Evolutionary conservation across 2,113 vertebrate species (phyloP), one percentile per base, ranked within the genome.

Genomic region (Oncorhynchus masou): DNA sequence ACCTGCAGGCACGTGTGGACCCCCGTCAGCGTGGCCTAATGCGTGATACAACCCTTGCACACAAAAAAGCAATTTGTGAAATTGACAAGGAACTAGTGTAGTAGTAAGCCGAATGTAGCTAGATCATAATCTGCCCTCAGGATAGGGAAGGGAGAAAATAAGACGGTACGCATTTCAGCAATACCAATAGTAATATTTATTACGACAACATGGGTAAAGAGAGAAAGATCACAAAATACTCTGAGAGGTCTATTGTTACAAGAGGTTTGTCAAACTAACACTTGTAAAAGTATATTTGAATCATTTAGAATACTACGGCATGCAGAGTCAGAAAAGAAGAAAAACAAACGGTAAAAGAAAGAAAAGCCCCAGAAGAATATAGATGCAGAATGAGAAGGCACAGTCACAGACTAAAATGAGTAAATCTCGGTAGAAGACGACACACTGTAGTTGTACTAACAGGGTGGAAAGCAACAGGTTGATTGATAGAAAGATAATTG

Each of bases 121-220:
- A 75, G 57, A 74, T 81, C 62, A 68, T 76, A 83, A 79, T 72
- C 62, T 27, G 34, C 48, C 80, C 68, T 75, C 87, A 93, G 91
- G 69, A 78, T 75, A 81, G 82, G 80, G 71, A 79, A 83, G 84
- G 77, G 75, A 83, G 88, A 84, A 91, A 93, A 92, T 77, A 91
- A 97, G 95, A 95, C 94, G 94, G 92, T 94, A 95, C 86, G 84
- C 92, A 88, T 96, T 95, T 95, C 94, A 95, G 96, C 96, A 96
- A 96, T 95, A 96, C 94, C 95, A 98, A 96, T 94, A 91, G 95
- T 94, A 90, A 96, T 94, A 96, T 99, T 99, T 98, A 98, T 99
- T 99, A 96, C 95, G 92, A 96, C 95, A 96, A 94, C 94, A 97
- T 93, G 94, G 96, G 95, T 94, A 95, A 84, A 92, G 89, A 86